These are phyloP conservation scores for Cosmopolites sordidus DNA, from an alignment of 2,888 invertebrate genomes.

Conservation along the genomic window DNA sequence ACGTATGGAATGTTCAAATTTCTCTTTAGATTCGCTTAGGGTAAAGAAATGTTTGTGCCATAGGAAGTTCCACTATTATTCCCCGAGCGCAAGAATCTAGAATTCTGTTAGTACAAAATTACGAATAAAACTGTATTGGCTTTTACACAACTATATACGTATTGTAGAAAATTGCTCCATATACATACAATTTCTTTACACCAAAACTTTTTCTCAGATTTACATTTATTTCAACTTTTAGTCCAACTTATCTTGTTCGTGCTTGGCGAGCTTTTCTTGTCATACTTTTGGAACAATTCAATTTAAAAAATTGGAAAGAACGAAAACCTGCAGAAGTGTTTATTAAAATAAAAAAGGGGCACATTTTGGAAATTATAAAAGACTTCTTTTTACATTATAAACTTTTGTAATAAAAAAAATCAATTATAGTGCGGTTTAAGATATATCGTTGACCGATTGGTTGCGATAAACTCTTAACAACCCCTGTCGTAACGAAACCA, in stretches of 20 bases:
- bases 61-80: background rate
- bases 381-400: too few species aligned
- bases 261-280: background rate
- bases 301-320: too few species aligned
- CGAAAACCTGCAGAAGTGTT: too few species aligned
- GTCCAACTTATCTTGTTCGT: background rate
- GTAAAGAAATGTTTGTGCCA: background rate
- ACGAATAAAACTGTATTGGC: conserved; percentile 11
- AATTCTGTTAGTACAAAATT: conserved; percentile 9
- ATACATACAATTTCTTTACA: conserved; percentile 13
- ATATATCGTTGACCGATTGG: too few species aligned
- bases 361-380: too few species aligned
- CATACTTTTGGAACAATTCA: background rate
- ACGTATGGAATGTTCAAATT: background rate
- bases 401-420: too few species aligned
- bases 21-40: background rate
- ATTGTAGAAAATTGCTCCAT: conserved; percentile 9
- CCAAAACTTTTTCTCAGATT: conserved; percentile 9
- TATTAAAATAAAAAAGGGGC: too few species aligned
- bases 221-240: conserved; percentile 13
- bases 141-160: conserved; percentile 10
- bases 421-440: too few species aligned
- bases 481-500: too few species aligned
- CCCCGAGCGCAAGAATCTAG: background rate
- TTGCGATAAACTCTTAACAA: too few species aligned